These are phyloP conservation scores for Limulus polyphemus DNA, from an alignment of 2,888 invertebrate genomes.

Conservation along the genomic window DNA sequence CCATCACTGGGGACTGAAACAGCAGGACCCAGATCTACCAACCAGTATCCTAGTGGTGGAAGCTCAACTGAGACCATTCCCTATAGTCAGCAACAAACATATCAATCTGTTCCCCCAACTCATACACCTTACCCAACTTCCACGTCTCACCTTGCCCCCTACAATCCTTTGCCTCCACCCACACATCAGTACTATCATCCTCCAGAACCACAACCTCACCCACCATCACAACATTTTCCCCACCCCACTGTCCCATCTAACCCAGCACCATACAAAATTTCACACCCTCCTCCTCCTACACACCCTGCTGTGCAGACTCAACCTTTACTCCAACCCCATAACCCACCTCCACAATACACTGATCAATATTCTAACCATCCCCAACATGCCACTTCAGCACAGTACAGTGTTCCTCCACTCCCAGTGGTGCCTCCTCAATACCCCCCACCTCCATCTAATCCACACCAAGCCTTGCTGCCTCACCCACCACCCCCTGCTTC, in stretches of 20 bases:
- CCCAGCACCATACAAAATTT: constrained; percentile 14
- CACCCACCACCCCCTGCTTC: constrained; percentile 1
- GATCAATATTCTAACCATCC: not conserved
- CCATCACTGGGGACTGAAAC: constrained; percentile 3
- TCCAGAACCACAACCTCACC: constrained; percentile 13
- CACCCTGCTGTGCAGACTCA: not conserved
- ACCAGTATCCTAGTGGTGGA: not conserved
- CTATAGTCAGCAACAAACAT: constrained; percentile 4
- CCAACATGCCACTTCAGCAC: not conserved
- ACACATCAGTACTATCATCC: constrained; percentile 11
- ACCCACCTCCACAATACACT: not conserved
- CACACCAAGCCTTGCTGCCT: not conserved
- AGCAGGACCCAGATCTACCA: not conserved
- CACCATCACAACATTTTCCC: constrained; percentile 11
- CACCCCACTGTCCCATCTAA: constrained; percentile 9
- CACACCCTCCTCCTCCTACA: constrained; percentile 25
- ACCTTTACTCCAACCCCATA: not conserved
- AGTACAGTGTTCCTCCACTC: not conserved
- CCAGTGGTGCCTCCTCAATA: not conserved
- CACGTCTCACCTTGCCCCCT: constrained; percentile 7
- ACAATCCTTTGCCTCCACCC: constrained; percentile 16
- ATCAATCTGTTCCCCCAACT: constrained; percentile 5
- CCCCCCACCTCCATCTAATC: constrained; percentile 6
- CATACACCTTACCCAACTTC: constrained; percentile 7
- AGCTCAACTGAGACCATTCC: constrained; percentile 2